Conservation (phyloP, 2,113 vertebrate species). For the Muscicapa adusta region DNA sequence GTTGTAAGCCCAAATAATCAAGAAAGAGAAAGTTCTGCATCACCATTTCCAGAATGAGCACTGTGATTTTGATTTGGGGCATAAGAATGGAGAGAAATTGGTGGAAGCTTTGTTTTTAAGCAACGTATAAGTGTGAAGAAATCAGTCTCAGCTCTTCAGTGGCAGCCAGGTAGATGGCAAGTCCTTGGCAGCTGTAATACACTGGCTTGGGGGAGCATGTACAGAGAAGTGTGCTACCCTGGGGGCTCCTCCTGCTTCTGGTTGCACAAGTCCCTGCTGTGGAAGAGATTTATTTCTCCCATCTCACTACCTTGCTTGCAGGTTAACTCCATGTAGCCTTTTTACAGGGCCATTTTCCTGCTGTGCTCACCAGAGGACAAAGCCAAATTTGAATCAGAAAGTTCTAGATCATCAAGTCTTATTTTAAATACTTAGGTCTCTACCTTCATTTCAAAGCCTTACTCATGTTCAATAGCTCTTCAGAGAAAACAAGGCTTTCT, state of each 20-base stretch:
- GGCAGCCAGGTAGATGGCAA: neutral
- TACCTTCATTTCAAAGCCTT: neutral
- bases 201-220: fast-evolving
- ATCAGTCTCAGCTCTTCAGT: neutral
- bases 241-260: neutral
- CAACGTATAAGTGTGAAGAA: neutral
- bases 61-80: neutral
- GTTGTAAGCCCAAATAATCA: neutral
- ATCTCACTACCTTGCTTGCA: neutral
- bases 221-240: fast-evolving
- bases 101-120: neutral
- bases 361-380: neutral
- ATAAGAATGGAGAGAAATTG: neutral
- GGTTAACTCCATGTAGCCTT: neutral
- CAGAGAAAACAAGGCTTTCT: neutral
- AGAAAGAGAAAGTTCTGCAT: neutral
- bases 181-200: neutral
- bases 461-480: neutral
- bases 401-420: neutral
- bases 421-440: neutral
- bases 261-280: neutral
- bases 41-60: neutral
- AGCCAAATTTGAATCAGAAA: neutral
- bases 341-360: neutral
- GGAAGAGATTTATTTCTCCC: neutral